A percentile compares a stretch with the other conserved stretches of the same genome.
phyloP scores from a whole-genome alignment of 1,140 invertebrate species.

The Drosophila parvula region DNA sequence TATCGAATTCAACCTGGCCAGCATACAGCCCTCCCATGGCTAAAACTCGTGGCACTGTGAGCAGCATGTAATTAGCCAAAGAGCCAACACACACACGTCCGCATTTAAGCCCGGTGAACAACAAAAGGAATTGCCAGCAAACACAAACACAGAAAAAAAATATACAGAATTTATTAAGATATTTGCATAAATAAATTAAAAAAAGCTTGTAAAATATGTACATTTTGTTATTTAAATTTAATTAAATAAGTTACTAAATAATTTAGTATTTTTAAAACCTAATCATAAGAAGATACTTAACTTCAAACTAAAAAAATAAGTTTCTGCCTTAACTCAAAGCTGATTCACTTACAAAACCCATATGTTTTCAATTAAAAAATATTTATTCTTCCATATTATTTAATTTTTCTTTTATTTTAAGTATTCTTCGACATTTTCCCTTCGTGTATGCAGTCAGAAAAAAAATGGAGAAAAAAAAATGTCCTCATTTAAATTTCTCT shows the following conservation, averaged over 20 bases:
- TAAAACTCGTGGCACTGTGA: conserved; percentile 32
- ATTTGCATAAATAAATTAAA: neutral
- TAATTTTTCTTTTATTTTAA: too few relatives aligned
- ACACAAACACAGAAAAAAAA: neutral
- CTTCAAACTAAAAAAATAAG: too few relatives aligned
- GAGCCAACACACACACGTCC: conserved; percentile 26
- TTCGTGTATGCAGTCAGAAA: conserved; percentile 3
- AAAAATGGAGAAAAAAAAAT: conserved; percentile 22
- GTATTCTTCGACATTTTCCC: neutral
- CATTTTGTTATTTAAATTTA: neutral
- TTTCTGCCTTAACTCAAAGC: too few relatives aligned
- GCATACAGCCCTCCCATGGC: neutral
- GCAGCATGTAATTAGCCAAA: conserved; percentile 62
- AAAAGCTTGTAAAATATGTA: too few relatives aligned
- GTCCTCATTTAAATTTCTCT: conserved; percentile 74
- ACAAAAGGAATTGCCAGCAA: conserved; percentile 25
- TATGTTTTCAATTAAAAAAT: too few relatives aligned
- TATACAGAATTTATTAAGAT: neutral
- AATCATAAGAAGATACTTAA: too few relatives aligned
- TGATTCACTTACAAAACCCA: too few relatives aligned
- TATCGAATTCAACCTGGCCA: conserved; percentile 16
- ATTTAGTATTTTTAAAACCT: too few relatives aligned
- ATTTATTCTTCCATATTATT: too few relatives aligned
- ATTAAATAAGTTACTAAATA: neutral
- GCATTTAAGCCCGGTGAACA: conserved; percentile 35